Evolutionary conservation across 2,888 invertebrate species (phyloP).

Genomic region (Scaptomyza parva): DNA sequence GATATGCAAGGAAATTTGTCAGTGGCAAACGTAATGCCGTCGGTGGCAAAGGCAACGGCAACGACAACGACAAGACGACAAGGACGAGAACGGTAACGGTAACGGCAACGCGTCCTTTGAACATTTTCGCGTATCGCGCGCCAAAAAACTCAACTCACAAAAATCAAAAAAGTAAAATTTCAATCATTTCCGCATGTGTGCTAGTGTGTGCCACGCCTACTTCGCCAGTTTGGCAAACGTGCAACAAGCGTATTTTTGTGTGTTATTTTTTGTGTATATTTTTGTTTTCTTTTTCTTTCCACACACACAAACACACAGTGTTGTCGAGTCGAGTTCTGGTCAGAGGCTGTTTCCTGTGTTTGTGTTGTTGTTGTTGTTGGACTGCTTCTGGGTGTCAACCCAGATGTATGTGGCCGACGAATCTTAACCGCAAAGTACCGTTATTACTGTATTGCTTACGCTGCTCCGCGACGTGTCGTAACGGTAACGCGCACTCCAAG

Average conservation of each 20-base stretch:
- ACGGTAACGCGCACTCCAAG: conserved; percentile 78
- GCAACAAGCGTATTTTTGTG: conserved; percentile 69
- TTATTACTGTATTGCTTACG: conserved; percentile 58
- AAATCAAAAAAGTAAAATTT: conserved; percentile 77
- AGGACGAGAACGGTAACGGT: no score
- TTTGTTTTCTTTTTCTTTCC: conserved; percentile 14
- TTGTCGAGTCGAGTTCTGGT: conserved; percentile 44
- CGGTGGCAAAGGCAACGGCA: conserved; percentile 40
- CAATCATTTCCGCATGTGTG: conserved; percentile 78
- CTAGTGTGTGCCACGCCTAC: conserved; percentile 61
- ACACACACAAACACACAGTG: no score
- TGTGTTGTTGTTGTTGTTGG: neutral
- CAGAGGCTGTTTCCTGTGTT: conserved; percentile 50
- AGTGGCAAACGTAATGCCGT: conserved; percentile 49
- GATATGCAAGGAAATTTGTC: conserved; percentile 78
- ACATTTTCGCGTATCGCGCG: conserved; percentile 33
- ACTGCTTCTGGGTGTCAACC: conserved; percentile 40
- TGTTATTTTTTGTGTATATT: conserved; percentile 21
- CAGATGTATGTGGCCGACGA: conserved; percentile 74
- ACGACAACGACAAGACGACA: conserved; percentile 13
- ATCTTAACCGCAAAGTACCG: conserved; percentile 73
- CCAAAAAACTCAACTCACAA: conserved; percentile 36
- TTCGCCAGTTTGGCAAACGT: conserved; percentile 26
- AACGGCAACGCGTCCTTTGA: conserved; percentile 47
- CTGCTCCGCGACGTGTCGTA: conserved; percentile 77